Evolutionary conservation across 2,113 vertebrate genomes (phyloP).

Genomic region (Heptranchias perlo): DNA sequence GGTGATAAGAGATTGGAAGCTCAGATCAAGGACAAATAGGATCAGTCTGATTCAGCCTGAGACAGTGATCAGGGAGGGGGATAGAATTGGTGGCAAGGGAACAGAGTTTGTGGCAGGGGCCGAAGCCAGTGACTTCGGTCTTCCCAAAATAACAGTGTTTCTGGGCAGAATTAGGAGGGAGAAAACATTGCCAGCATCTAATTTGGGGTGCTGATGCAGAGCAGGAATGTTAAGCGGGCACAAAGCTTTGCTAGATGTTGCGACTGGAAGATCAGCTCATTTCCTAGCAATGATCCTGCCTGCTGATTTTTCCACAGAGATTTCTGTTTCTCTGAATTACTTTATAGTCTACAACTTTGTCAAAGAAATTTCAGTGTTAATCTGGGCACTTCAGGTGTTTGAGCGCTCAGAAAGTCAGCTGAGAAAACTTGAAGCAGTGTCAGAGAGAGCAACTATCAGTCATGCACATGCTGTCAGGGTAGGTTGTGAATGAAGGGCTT

Average conservation of each 20-base stretch:
- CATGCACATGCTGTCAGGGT: background rate
- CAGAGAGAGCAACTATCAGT: background rate
- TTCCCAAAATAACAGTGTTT: background rate
- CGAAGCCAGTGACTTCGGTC: background rate
- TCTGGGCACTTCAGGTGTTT: background rate
- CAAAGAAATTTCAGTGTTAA: background rate
- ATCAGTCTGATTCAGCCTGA: background rate
- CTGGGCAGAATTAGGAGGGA: background rate
- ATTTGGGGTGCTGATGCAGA: background rate
- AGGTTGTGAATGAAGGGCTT: background rate
- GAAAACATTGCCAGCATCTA: background rate
- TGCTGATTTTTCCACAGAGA: background rate
- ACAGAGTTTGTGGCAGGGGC: background rate
- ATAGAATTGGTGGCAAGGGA: background rate
- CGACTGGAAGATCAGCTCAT: background rate
- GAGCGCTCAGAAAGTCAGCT: background rate
- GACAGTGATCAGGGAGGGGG: background rate
- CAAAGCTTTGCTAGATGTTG: background rate
- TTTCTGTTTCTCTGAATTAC: background rate
- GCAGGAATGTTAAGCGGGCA: background rate
- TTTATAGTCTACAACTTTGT: background rate
- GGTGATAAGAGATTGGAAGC: background rate
- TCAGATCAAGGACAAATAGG: background rate
- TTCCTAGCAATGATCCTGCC: background rate
- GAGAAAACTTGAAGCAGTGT: background rate